These are phyloP conservation scores for Cerastoderma edule DNA, from an alignment of 2,888 invertebrate genomes.

Conservation along the genomic window DNA sequence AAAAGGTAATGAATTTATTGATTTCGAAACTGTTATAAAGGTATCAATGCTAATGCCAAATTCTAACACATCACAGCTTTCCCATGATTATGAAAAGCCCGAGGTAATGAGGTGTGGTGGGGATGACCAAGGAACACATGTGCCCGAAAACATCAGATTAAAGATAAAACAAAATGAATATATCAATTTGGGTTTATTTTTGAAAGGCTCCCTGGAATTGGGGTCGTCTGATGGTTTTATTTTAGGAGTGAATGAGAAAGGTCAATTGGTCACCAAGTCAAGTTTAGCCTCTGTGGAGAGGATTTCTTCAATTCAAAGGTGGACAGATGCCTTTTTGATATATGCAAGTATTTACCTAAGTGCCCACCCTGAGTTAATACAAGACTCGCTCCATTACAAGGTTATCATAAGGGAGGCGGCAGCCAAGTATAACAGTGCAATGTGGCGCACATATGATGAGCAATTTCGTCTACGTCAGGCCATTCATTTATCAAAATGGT, in stretches of 20 bases:
- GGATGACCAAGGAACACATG: no score
- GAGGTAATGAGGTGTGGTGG: no score
- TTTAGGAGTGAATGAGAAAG: background rate
- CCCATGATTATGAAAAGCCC: no score
- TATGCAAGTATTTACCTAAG: constrained; percentile 20
- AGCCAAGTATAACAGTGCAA: background rate
- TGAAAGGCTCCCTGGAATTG: constrained; percentile 18
- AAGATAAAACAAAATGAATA: constrained; percentile 5
- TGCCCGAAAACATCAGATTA: background rate
- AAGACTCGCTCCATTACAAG: constrained; percentile 35
- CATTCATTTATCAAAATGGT: constrained; percentile 10
- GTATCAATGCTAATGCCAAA: no score
- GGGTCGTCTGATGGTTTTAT: background rate
- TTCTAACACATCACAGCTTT: no score
- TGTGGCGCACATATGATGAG: constrained; percentile 27
- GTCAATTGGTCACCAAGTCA: background rate
- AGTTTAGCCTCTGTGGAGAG: background rate
- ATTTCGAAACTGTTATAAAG: no score
- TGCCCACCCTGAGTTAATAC: background rate
- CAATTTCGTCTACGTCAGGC: constrained; percentile 35
- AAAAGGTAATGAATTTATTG: no score
- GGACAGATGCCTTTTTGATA: constrained; percentile 38
- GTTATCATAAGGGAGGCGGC: constrained; percentile 20
- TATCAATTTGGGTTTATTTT: constrained; percentile 25
- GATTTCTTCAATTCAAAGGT: constrained; percentile 14